Conservation (phyloP, 1,140 invertebrate genomes). For the Camponotus vicinus region DNA sequence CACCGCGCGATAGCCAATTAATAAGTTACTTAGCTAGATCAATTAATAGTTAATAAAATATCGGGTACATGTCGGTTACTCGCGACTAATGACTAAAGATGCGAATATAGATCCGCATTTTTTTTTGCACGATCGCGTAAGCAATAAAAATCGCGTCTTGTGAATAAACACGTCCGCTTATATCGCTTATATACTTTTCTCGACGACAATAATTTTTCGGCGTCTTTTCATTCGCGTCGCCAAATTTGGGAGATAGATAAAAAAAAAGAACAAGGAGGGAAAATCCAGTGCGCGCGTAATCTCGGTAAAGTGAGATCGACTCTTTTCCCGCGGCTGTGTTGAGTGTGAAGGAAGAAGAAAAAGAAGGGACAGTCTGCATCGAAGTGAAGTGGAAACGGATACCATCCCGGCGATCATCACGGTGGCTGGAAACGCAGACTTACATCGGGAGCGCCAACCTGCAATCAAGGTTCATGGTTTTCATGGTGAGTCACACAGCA, state of each 20-base stretch:
- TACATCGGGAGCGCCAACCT: slow-evolving; percentile 86
- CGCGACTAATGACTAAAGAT: slow-evolving; percentile 18
- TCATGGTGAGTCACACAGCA: slow-evolving; percentile 84
- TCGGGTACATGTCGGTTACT: slow-evolving; percentile 16
- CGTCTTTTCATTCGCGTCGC: background rate
- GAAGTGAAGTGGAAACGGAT: slow-evolving; percentile 69
- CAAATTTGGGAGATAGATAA: background rate
- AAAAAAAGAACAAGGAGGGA: background rate
- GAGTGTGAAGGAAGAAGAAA: slow-evolving; percentile 50
- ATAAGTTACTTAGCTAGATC: slow-evolving; percentile 80
- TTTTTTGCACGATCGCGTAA: slow-evolving; percentile 25
- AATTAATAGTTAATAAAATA: slow-evolving; percentile 69
- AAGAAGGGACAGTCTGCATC: slow-evolving; percentile 57
- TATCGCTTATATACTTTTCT: background rate
- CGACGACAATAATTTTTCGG: slow-evolving; percentile 56
- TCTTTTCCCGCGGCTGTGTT: slow-evolving; percentile 58
- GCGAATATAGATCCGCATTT: background rate
- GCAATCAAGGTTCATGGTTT: slow-evolving; percentile 87
- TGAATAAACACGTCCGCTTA: slow-evolving; percentile 11
- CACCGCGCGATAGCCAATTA: slow-evolving; percentile 78
- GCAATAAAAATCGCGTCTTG: slow-evolving; percentile 53
- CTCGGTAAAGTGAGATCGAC: slow-evolving; percentile 44
- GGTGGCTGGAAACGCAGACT: slow-evolving; percentile 85
- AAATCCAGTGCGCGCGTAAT: slow-evolving; percentile 3
- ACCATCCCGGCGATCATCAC: slow-evolving; percentile 76